Base-by-base conservation (phyloP, 2,113 vertebrate genomes). In the Zeus faber region DNA sequence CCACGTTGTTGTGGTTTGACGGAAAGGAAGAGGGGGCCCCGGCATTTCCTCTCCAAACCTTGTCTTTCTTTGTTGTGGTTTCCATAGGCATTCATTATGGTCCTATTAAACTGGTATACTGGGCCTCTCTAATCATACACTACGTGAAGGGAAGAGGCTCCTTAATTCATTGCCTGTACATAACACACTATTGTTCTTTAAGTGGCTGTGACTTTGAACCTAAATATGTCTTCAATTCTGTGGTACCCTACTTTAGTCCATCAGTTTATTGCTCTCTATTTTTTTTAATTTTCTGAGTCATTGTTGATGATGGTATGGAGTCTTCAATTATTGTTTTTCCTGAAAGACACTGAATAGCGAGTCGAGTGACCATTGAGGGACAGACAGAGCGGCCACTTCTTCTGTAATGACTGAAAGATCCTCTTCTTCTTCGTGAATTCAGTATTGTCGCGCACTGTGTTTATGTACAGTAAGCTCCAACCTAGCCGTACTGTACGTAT, bases 51-150 rank as follows among this genome's bases (percentile, higher is more conserved):
- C 55, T 62, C 27, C 25, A 74, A 61, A 69, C 58, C 50, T 27
- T 67, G 58, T 67, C 74, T 46, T 49, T 75, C 72, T 85, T 82
- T 83, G 72, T 80, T 83, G 79, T 85, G 82, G 82, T 67, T 76
- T 62, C 57, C 62, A 72, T 68, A 74, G 66, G 67, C 77, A 51
- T 60, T 69, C 72, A 85, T 84, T 82, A 84, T 70, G 72, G 68
- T 45, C 33, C 29, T 80, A 58, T 64, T 81, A 25, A 72, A 77
- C 67, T 55, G 68, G 64, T 71, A 74, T 84, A 24, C 58, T 58
- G 67, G 67, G 76, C 81, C 74, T 78, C 62, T 67, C 68, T 46
- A 20, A 9, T n/a, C 5, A 43, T 21, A 21, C 17, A 43, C 55
- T 54, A 61, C 65, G 63, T 65, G 65, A 74, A 49, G 62, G 67